phyloP scores from a whole-genome alignment of 2,797 vertebrate species.

The Lycodopsis pacificus region DNA sequence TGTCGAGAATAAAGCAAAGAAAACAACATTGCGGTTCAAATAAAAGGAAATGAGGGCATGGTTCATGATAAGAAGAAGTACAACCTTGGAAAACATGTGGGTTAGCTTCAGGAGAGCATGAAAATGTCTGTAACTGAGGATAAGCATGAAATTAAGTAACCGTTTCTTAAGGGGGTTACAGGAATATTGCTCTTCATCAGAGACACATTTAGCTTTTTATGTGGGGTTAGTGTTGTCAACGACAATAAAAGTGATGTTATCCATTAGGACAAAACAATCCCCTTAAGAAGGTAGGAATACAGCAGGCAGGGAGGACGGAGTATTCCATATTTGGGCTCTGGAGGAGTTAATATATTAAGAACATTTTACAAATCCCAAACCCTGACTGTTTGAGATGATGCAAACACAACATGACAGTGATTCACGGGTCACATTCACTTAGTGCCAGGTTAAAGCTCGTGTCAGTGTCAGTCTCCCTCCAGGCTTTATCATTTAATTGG shows the following conservation, averaged over 20 bases:
- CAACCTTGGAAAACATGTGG: constrained; percentile 15
- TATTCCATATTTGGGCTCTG: constrained; percentile 24
- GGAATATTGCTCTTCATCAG: background rate
- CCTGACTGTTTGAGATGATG: constrained; percentile 20
- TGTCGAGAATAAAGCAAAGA: background rate
- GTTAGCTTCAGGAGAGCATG: constrained; percentile 63
- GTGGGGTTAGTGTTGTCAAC: background rate
- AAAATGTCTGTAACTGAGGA: constrained; percentile 44
- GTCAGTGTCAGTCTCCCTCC: constrained; percentile 28
- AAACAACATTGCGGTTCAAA: background rate
- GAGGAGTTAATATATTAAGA: constrained; percentile 19
- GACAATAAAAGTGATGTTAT: background rate
- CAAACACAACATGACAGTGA: constrained; percentile 39
- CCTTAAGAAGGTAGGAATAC: constrained; percentile 66
- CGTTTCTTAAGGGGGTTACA: constrained; percentile 69
- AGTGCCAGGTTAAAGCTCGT: constrained; percentile 1
- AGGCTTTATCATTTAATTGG: constrained; percentile 16
- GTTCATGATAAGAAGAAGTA: constrained; percentile 3
- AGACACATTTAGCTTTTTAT: constrained; percentile 1
- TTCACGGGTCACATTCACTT: constrained; percentile 3
- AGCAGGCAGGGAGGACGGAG: constrained; percentile 36
- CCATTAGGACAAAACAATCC: constrained; percentile 36
- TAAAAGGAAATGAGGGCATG: background rate
- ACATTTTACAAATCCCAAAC: constrained; percentile 38
- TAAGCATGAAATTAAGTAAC: constrained; percentile 22